Evolutionary conservation across 2,888 invertebrate species (phyloP), one percentile per base, ranked within the genome.

Genomic region (Andrena chrysosceles): DNA sequence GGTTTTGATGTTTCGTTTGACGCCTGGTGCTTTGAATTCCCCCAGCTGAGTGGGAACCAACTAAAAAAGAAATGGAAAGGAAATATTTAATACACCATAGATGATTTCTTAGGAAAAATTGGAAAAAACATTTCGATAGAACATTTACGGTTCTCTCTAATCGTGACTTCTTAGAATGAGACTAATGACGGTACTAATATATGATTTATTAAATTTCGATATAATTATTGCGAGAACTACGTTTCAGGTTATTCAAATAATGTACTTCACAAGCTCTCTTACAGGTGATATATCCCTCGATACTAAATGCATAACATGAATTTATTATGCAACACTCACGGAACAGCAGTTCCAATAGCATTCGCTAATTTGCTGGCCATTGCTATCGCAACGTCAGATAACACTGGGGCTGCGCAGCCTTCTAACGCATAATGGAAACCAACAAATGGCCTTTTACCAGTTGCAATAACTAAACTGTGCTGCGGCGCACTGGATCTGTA

Each of bases 371-470:
- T 98, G 91, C 96, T 97, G 1, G 98, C 98, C 68, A 99, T 97
- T 72, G 98, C 98, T 92, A 97, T 96, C 0, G 98, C 98, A n/a
- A 99, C 98, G 93, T 99, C 98, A 69, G 97, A 96, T 16, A 99
- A 94, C 16, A 97, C 96, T 0, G 97, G 97, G 42, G 97, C 97
- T 23, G 97, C 95, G 72, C 96, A 97, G 29, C 98, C 98, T 95
- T 99, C 99, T 72, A 98, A 95, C 6, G 98, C 98, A 94, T 97
- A 97, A 94, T 98, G 98, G 94, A 98, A 98, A 1, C 97, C 98
- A 78, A 98, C 93, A 94, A 96, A 99, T 0, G 99, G 99, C 80
- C 96, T 96, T 6, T 96, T 95, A 0, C 99, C 99, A 8, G 96
- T 96, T 10, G 97, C 96, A 59, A 98, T 93, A 52, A 98, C 96